Evolutionary conservation across 2,113 vertebrate genomes (phyloP).

Genomic region (Poeciliopsis turrubarensis): DNA sequence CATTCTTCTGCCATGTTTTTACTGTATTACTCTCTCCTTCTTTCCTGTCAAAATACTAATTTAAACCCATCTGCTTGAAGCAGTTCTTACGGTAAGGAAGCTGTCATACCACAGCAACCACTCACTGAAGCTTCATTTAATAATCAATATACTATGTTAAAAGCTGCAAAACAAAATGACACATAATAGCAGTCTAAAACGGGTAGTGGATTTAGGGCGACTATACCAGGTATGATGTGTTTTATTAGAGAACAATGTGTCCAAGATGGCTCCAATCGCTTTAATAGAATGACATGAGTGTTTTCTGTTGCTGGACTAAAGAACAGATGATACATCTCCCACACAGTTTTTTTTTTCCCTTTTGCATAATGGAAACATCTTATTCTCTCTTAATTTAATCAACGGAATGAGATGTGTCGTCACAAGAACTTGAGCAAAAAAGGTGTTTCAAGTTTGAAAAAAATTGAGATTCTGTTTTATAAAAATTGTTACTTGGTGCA

Average conservation of each 20-base stretch:
- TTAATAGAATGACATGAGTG: too few species aligned
- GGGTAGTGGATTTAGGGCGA: constrained; percentile 6
- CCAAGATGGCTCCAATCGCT: too few species aligned
- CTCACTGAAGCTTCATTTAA: constrained; percentile 14
- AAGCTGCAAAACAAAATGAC: neutral
- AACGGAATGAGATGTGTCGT: neutral
- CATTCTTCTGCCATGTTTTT: constrained; percentile 62
- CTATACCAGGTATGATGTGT: constrained; percentile 11
- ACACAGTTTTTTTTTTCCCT: neutral
- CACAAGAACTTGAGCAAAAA: neutral
- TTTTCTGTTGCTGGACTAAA: too few species aligned
- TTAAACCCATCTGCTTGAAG: constrained; percentile 2
- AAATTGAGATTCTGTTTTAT: neutral
- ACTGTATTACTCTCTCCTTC: constrained; percentile 37
- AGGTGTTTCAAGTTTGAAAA: neutral
- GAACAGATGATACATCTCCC: constrained; percentile 16
- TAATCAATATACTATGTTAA: neutral
- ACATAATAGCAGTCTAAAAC: too few species aligned
- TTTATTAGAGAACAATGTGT: too few species aligned
- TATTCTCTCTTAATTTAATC: neutral
- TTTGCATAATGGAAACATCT: neutral
- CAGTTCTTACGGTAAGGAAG: neutral
- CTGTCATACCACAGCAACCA: constrained; percentile 9
- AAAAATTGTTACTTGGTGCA: neutral
- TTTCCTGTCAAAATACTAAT: constrained; percentile 36